Evolutionary conservation across 2,113 vertebrate genomes (phyloP).

Genomic region (Austrofundulus limnaeus): DNA sequence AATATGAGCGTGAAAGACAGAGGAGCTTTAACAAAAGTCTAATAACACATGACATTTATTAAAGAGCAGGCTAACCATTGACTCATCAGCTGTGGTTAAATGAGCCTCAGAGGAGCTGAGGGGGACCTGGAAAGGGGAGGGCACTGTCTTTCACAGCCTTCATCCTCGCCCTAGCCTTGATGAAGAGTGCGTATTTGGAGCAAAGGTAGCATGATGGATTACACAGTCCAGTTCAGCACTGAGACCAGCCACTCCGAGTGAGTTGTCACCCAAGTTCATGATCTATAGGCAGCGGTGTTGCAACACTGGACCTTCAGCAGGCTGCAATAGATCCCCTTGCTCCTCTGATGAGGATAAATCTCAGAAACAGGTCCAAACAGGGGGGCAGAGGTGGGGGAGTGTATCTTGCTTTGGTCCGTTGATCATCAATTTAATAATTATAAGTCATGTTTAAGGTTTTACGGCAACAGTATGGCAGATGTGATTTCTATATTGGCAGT

Average conservation of each 20-base stretch:
- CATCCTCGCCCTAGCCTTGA: conserved; percentile 51
- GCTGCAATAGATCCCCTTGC: conserved; percentile 62
- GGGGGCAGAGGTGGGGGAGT: neutral
- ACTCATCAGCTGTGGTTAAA: conserved; percentile 66
- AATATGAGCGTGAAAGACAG: conserved; percentile 5
- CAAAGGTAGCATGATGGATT: conserved; percentile 65
- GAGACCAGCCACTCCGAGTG: conserved; percentile 58
- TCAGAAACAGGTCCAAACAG: conserved; percentile 33
- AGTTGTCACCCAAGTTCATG: conserved; percentile 69
- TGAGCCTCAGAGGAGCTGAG: conserved; percentile 37
- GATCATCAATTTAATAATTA: conserved; percentile 55
- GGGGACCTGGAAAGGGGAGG: conserved; percentile 21
- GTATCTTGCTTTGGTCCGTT: conserved; percentile 31
- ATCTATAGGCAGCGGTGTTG: conserved; percentile 63
- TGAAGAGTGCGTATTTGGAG: conserved; percentile 55
- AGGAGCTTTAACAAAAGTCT: conserved; percentile 39
- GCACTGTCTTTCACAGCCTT: conserved; percentile 63
- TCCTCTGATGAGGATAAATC: conserved; percentile 60
- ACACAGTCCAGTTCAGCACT: conserved; percentile 12
- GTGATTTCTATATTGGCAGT: neutral
- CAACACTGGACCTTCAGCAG: conserved; percentile 55
- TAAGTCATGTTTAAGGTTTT: conserved; percentile 35
- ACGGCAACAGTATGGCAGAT: conserved; percentile 18
- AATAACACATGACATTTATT: conserved; percentile 60
- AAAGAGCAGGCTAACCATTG: conserved; percentile 64